Evolutionary conservation across 2,113 vertebrate species (phyloP).

Genomic region (Psephotus haematonotus): DNA sequence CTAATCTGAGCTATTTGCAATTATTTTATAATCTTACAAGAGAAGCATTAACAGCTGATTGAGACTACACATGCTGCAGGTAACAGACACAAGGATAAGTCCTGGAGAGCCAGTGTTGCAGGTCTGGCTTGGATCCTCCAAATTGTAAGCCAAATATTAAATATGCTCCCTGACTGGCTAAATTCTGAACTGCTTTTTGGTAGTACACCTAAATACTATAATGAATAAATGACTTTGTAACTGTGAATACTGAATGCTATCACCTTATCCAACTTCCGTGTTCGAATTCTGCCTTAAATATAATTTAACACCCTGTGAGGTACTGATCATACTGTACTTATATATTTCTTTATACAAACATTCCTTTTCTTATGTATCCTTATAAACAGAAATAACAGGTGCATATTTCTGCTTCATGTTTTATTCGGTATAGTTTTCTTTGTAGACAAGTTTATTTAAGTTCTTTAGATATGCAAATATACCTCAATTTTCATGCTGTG

Average conservation of each 20-base stretch:
- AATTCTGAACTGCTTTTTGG: not conserved
- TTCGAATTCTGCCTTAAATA: not conserved
- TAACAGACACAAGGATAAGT: slow-evolving; percentile 8
- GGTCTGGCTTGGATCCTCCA: slow-evolving; percentile 28
- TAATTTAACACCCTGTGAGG: not conserved
- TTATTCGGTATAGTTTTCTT: not conserved
- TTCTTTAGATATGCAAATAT: not conserved
- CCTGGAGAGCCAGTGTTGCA: not conserved
- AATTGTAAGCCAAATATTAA: slow-evolving; percentile 52
- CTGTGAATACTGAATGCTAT: not conserved
- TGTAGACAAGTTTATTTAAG: not conserved
- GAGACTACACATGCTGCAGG: slow-evolving; percentile 23
- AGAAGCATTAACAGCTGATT: slow-evolving; percentile 47
- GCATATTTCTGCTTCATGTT: not conserved
- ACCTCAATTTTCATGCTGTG: not conserved
- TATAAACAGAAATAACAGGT: not conserved
- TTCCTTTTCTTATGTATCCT: not conserved
- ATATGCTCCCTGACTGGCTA: not conserved
- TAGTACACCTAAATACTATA: not conserved
- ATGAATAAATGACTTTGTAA: not conserved
- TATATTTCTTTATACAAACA: not conserved
- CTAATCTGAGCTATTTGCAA: slow-evolving; percentile 54
- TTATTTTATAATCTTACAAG: slow-evolving; percentile 52
- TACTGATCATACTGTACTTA: not conserved
- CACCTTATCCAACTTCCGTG: not conserved